Evolutionary conservation across 2,113 vertebrate species (phyloP), one percentile per base, ranked within the genome.

Genomic region (Puntigrus tetrazona): DNA sequence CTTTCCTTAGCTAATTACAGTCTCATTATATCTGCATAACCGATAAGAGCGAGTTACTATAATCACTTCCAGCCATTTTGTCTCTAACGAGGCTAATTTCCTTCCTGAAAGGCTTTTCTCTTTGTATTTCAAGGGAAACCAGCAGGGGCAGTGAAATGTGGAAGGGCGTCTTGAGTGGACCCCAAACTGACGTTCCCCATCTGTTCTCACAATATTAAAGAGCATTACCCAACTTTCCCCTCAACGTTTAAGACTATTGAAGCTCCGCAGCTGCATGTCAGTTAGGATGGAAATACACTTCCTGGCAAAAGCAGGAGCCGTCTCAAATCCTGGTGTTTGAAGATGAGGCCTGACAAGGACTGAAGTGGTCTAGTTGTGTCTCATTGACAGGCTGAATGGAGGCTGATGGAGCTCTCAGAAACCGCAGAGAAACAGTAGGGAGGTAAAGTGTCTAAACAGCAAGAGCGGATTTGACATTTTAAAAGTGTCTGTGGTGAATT

Each of bases 41-140:
- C 31, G 87, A 86, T 86, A 88, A 80, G 69, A 76, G 70, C 22
- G 34, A 69, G 69, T 41, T 61, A 76, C 18, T 31, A 29, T 76
- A 88, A 84, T 81, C 50, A 74, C 65, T 81, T 73, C 81, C 87
- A 84, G 85, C 74, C 80, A 83, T 78, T 82, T 86, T 50, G 63
- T 14, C 8, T 69, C 70, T 52, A 88, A 86, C 47, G 27, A 77
- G 50, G 14, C 34, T 34, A 50, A 82, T 83, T 80, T 88, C 76
- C 84, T 88, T 88, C 84, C 87, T 81, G 76, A 76, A 59, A 47
- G 84, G 38, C 57, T 47, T 52, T 75, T 74, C 52, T 50, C 41
- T 29, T 81, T 63, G 75, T 14, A 18, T 85, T 50, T 75, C 67
- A 34, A 29, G 80, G 67, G 80, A 83, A 79, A 59, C 25, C 55